Base-by-base conservation (phyloP, 2,797 vertebrate genomes). In the Valencia hispanica region DNA sequence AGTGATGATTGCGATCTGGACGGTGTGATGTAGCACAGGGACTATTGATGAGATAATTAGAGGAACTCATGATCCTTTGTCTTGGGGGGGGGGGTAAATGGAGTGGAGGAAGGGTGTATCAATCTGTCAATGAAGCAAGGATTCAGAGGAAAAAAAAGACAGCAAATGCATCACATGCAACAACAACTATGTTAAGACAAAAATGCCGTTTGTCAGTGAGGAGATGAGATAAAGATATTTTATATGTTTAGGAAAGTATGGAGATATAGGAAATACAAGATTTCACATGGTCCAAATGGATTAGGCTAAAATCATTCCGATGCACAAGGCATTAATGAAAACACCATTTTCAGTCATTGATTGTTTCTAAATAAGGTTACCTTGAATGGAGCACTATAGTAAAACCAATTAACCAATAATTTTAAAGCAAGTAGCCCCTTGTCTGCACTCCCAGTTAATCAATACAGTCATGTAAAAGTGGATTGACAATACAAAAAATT, bases 31-130 rank as follows among this genome's bases (percentile, higher is more conserved):
- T 36, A 53, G 18, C 68, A 25, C 30, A 68, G 65, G 39, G 63
- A 73, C 75, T 63, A 39, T 68, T 63, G 71, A 70, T 82, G 72
- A 74, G 76, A 39, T 75, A 53, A 79, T 69, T 51, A 59, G 73
- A 79, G 66, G 25, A 48, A 53, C 14, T n/a, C 32, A 75, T 63
- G 61, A 55, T 57, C 22, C 47, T 53, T 25, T 69, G 59, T 73
- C 74, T 55, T 78, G 76, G 70, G 73, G 34, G 57, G 4, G 61
- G 22, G 27, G 55, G 41, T 41, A 17, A 77, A 73, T 53, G 53
- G 5, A 53, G 27, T 30, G 25, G 61, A 61, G 51, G 76, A 72
- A 14, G 36, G 72, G 47, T 66, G 39, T 48, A 71, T 77, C 68
- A 47, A 48, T 36, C 34, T 63, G 65, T 51, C 55, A 70, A 41